These are phyloP conservation scores for Ammospiza nelsoni DNA, from an alignment of 2,113 vertebrate species.

Conservation along the genomic window DNA sequence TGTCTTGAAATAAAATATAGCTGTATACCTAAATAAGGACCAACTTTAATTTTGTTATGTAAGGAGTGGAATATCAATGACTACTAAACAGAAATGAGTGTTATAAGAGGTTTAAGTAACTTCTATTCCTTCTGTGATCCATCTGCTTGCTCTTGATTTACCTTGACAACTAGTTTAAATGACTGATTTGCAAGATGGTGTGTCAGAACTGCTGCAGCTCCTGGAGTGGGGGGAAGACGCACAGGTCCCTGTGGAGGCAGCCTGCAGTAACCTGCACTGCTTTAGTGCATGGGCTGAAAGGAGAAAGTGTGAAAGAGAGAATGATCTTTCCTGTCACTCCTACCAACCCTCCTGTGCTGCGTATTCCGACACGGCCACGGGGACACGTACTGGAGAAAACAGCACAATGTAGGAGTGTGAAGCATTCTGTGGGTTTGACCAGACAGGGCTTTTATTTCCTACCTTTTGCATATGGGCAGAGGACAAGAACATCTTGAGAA, in stretches of 20 bases:
- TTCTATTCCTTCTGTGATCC: neutral
- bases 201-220: neutral
- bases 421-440: neutral
- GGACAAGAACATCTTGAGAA: neutral
- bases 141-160: neutral
- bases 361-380: neutral
- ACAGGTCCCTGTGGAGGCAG: neutral
- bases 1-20: neutral
- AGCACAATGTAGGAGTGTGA: neutral
- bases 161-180: neutral
- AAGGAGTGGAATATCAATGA: neutral
- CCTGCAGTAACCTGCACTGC: neutral
- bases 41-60: neutral
- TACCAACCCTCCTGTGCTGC: neutral
- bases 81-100: neutral
- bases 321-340: neutral
- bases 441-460: neutral
- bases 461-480: neutral
- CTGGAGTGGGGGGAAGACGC: neutral
- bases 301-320: neutral
- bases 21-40: neutral
- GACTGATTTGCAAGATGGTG: neutral
- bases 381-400: neutral
- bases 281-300: neutral
- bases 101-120: neutral